Base-by-base conservation (phyloP, 2,113 vertebrate species). In the Cinclus mexicanus region DNA sequence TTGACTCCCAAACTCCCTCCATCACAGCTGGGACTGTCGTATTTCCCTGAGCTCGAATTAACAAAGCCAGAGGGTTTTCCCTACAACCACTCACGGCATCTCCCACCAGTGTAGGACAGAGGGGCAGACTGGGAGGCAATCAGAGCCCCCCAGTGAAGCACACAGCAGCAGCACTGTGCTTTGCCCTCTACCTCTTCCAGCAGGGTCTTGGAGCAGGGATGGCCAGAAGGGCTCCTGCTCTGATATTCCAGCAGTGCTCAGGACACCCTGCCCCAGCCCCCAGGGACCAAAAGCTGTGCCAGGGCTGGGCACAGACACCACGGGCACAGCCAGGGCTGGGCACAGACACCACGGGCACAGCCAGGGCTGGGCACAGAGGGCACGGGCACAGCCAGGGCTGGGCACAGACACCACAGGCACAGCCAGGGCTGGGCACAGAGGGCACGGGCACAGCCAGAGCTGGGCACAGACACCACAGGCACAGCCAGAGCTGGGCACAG, bases 101-200 rank as follows among this genome's bases (percentile, higher is more conserved):
- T 59, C 65, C 42, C 49, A 6, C 7, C 20, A 2, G 17, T 22
- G 59, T 0, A 25, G 75, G 75, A 77, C 18, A 12, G 35, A 1
- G 72, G 0, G 7, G 68, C 41, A 53, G 24, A 3, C 0, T 1
- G 6, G 10, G 60, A n/a, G 14, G 20, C 35, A 6, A 1, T 6
- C 68, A 68, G 49, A 78, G 31, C 33, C 46, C 8, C 3, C 35
- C 2, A 4, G 19, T 2, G 46, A 21, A 21, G 2, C 77, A 10
- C 3, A 37, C 35, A 37, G 1, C 24, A 29, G 35, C 4, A 1
- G 59, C 1, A 1, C 53, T 44, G 6, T 11, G 33, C 68, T 3
- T 4, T 1, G 1, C 17, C 12, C 52, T 28, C 63, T 16, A 9
- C 74, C 46, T 42, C 26, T 8, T 35, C 24, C 0, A 42, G 70